phyloP scores from a whole-genome alignment of 2,113 vertebrate species.

The Eulemur macaco region DNA sequence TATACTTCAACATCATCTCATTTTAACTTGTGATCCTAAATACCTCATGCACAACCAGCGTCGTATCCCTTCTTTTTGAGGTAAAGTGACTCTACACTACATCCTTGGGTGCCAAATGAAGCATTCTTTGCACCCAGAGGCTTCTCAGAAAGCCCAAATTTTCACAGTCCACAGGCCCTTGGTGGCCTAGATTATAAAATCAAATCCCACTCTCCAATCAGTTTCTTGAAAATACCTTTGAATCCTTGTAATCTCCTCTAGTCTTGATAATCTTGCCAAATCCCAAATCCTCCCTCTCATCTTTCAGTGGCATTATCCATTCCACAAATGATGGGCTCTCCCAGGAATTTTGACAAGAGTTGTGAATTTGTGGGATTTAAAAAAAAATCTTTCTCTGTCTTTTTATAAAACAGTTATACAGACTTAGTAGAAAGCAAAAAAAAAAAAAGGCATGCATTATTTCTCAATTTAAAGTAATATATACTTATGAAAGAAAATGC shows the following conservation, averaged over 20 bases:
- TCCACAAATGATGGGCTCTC: background rate
- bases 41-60: background rate
- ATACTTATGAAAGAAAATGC: slow-evolving; percentile 15
- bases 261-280: background rate
- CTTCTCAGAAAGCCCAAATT: background rate
- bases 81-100: background rate
- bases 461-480: slow-evolving; percentile 23
- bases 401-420: background rate
- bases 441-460: background rate
- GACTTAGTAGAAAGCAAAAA: background rate
- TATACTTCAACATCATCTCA: background rate
- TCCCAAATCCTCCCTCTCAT: background rate
- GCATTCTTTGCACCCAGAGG: background rate
- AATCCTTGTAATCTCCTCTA: background rate
- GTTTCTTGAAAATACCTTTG: background rate
- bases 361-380: background rate
- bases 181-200: background rate
- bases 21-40: background rate
- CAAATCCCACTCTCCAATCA: background rate
- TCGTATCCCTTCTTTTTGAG: background rate
- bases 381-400: background rate
- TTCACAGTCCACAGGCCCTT: background rate
- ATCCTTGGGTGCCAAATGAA: background rate
- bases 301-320: background rate
- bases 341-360: background rate